Conservation (phyloP, 2,888 invertebrate species). For the Acheta domesticus region DNA sequence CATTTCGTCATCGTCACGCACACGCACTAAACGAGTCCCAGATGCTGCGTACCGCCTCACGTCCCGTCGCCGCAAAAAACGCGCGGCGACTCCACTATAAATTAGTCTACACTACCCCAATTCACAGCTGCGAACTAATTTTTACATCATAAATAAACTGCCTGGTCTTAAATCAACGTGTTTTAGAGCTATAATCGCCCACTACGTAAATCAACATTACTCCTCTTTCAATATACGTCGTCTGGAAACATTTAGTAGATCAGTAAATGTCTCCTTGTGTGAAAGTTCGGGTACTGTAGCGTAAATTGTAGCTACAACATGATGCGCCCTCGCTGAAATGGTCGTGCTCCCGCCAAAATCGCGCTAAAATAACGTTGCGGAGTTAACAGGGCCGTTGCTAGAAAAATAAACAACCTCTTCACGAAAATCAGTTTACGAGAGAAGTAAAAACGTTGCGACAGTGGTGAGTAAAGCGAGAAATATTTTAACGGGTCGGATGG, state of each 20-base stretch:
- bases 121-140: slow-evolving; percentile 18
- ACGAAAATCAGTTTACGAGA: background rate
- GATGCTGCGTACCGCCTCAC: background rate
- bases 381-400: slow-evolving; percentile 18
- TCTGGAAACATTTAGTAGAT: slow-evolving; percentile 18
- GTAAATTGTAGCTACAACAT: slow-evolving; percentile 18
- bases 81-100: background rate
- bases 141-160: slow-evolving; percentile 1
- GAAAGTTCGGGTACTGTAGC: slow-evolving; percentile 5
- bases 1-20: background rate
- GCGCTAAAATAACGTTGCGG: background rate
- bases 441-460: background rate
- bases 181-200: slow-evolving; percentile 18
- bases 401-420: background rate
- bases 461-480: background rate
- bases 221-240: slow-evolving; percentile 18
- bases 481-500: background rate
- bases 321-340: slow-evolving; percentile 2
- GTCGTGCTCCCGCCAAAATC: background rate
- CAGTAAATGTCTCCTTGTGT: slow-evolving; percentile 18
- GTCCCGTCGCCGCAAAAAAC: background rate
- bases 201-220: slow-evolving; percentile 18
- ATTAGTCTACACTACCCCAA: slow-evolving; percentile 18
- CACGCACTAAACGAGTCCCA: background rate
- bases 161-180: background rate